These are phyloP conservation scores for Hyla sarda DNA, from an alignment of 2,113 vertebrate species.

Conservation along the genomic window DNA sequence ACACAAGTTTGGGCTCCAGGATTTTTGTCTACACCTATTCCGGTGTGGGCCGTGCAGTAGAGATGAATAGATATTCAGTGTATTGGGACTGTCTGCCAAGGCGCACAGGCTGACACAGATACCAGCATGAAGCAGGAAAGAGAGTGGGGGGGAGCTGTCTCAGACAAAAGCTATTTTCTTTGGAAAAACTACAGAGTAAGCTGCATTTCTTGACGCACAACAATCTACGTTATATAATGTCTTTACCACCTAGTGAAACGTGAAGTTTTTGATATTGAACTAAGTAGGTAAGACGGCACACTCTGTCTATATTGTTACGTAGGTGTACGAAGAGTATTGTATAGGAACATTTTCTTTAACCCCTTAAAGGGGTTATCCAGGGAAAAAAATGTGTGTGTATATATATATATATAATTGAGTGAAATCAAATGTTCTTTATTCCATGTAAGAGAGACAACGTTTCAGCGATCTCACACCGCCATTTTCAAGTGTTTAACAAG, in stretches of 20 bases:
- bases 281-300: not conserved
- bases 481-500: no score
- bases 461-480: no score
- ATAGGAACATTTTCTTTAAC: no score
- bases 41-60: slow-evolving; percentile 1
- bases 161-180: slow-evolving; percentile 32
- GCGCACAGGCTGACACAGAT: slow-evolving; percentile 15
- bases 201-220: not conserved
- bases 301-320: not conserved
- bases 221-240: not conserved
- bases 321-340: not conserved
- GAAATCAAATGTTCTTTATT: no score
- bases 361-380: no score
- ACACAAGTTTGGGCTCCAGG: not conserved
- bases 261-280: not conserved
- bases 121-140: slow-evolving; percentile 21
- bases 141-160: not conserved
- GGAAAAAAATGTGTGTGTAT: no score
- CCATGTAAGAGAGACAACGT: no score
- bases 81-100: not conserved
- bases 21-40: slow-evolving; percentile 10
- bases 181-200: not conserved
- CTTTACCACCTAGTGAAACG: not conserved
- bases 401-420: no score
- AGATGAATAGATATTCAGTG: slow-evolving; percentile 13